Evolutionary conservation across 2,888 invertebrate genomes (phyloP), one percentile per base, ranked within the genome.

Genomic region (Hydropsyche betteni): DNA sequence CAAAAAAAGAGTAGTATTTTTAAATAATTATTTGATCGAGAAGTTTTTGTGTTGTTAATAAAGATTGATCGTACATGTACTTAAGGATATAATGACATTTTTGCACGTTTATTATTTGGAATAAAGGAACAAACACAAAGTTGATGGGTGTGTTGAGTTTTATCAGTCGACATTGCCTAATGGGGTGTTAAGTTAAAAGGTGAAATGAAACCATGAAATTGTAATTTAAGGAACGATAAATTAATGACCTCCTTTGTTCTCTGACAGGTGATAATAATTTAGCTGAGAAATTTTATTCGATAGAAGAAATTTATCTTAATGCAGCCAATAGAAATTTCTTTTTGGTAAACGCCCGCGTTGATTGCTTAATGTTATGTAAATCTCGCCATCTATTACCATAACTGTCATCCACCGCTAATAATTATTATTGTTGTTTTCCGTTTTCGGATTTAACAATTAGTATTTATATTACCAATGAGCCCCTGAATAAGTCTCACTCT

Each of bases 171-270:
- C 50, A 72, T 72, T 75, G 75, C 51, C 44, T 61, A 75, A 75
- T 75, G 70, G 69, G 69, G 75, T 69, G 70, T 72, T 72, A 61
- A 55, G 69, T 74, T 36, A 69, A 74, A 74, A 74, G 75, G 75
- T 70, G 52, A 70, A 75, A 70, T 64, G 64, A 75, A 75, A 75
- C 51, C 75, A 61, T 34, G 64, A 75, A 61, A 70, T 75, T 69
- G 75, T 75, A 70, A 75, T 69, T 75, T 69, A 75, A 75, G 52
- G 69, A 70, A 52, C 75, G 70, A 75, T 75, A 75, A 70, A 75
- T 75, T 75, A 75, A 69, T 51, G 64, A 34, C 50, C 34, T 51
- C 50, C 70, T 64, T 51, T 64, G 50, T 61, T 69, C 55, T 44
- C 53, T 38, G 69, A 69, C 61, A 51, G 51, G 70, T 55, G 58